A percentile compares a stretch with the other conserved stretches of the same genome.
Conservation (phyloP, 2,113 vertebrate species). For the Merops nubicus region DNA sequence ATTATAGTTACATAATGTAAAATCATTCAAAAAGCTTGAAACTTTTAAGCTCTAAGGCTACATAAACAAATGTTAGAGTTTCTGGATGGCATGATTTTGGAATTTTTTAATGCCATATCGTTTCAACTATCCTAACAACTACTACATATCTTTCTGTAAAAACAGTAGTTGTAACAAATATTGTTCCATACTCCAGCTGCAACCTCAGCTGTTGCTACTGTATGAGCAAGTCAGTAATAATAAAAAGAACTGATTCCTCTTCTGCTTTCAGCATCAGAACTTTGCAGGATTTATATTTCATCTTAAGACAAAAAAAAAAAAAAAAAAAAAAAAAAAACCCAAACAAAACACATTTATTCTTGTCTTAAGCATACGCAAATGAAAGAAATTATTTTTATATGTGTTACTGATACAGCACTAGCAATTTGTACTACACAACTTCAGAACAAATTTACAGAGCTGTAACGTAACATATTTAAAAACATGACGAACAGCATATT, state of each 20-base stretch:
- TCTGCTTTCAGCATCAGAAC: not conserved
- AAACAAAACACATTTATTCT: not conserved
- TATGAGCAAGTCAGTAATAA: not conserved
- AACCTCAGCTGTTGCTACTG: not conserved
- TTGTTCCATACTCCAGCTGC: not conserved
- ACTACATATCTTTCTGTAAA: not conserved
- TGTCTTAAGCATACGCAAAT: not conserved
- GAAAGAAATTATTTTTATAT: conserved; percentile 5
- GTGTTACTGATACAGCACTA: conserved; percentile 4
- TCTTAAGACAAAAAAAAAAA: not conserved
- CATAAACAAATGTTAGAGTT: not conserved
- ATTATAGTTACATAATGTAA: not conserved
- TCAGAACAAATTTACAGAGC: conserved; percentile 42
- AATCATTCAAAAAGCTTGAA: not conserved
- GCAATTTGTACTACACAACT: conserved; percentile 44
- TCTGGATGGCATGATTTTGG: not conserved
- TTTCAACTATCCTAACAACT: not conserved
- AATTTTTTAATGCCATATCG: not conserved
- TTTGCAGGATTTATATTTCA: not conserved
- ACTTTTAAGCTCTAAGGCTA: not conserved
- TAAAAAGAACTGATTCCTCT: not conserved
- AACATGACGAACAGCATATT: conserved; percentile 67
- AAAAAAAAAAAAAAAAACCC: not conserved
- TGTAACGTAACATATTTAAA: conserved; percentile 50
- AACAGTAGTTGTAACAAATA: not conserved